Base-by-base conservation (phyloP, 2,797 vertebrate species). In the Melanotaenia trifasciata region DNA sequence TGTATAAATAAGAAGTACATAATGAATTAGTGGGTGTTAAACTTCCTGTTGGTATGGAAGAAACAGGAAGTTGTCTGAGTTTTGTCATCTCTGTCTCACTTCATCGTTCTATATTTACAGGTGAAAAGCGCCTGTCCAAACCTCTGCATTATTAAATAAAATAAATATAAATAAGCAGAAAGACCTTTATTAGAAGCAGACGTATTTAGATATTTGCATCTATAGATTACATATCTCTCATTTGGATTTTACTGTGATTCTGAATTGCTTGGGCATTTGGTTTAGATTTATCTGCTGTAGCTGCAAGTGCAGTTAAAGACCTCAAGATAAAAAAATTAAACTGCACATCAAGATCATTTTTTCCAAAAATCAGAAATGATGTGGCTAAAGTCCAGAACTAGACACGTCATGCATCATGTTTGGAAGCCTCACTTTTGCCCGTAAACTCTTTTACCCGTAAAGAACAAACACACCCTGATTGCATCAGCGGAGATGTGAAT, bases 401-500 rank as follows among this genome's bases (percentile, higher is more conserved):
- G 7, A 20, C 20, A 32, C n/a, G 57, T 35, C 26, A 57, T 26
- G 12, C 13, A 2, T 61, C 33, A 8, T 38, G 47, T 58, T 56
- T 63, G n/a, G 26, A 24, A 67, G 20, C 26, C 12, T 30, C 13
- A 56, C n/a, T 24, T 69, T 5, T 30, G 28, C 28, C 28, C 28
- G 4, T 30, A 30, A 30, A 30, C 60, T 26, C 24, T 20, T 6
- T 24, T 22, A 0, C 26, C 0, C 4, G 3, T 22, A 22, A 32
- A 2, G 11, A 28, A 65, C 11, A 30, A 0, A 36, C 24, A 67
- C 62, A 32, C 54, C 26, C 45, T 33, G 22, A 35, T 22, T 16
- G 2, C 18, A 22, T 58, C n/a, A n/a, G 68, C 38, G 54, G 24
- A 70, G 36, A 57, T 59, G 66, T 53, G 24, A 45, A 45, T 36